phyloP scores from a whole-genome alignment of 2,797 vertebrate species.

The Crax fasciolata region DNA sequence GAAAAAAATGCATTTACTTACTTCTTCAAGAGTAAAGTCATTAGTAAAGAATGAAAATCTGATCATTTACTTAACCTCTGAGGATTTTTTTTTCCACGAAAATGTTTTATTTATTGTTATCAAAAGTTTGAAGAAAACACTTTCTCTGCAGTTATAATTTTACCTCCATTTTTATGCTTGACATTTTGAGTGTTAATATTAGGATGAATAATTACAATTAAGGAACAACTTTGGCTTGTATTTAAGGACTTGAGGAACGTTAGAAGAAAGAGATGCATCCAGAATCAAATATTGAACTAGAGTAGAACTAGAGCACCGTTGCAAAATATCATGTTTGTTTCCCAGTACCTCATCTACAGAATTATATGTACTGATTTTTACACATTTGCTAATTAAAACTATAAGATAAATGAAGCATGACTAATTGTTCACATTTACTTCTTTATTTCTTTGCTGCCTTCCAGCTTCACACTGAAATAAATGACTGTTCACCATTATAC shows the following conservation, averaged over 20 bases:
- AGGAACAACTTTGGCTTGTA: not conserved
- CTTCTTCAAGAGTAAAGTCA: not conserved
- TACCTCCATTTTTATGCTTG: not conserved
- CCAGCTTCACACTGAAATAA: not conserved
- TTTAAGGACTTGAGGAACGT: not conserved
- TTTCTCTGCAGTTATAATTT: not conserved
- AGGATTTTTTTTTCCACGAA: not conserved
- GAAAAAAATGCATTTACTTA: not conserved
- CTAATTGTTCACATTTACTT: not conserved
- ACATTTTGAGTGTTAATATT: not conserved
- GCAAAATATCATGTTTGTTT: not conserved
- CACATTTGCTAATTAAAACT: not conserved
- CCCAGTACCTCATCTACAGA: not conserved
- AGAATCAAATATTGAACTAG: not conserved
- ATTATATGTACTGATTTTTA: not conserved
- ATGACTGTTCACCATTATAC: not conserved
- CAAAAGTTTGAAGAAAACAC: not conserved
- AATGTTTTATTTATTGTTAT: not conserved
- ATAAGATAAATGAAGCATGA: not conserved
- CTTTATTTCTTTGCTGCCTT: not conserved
- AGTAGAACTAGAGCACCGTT: not conserved
- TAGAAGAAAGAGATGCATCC: not conserved
- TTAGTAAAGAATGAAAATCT: not conserved
- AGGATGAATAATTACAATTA: not conserved
- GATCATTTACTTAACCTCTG: not conserved